Percentiles rank a stretch among this genome's conserved stretches.
Conservation (phyloP, 2,113 vertebrate species). For the Apeltes quadracus region DNA sequence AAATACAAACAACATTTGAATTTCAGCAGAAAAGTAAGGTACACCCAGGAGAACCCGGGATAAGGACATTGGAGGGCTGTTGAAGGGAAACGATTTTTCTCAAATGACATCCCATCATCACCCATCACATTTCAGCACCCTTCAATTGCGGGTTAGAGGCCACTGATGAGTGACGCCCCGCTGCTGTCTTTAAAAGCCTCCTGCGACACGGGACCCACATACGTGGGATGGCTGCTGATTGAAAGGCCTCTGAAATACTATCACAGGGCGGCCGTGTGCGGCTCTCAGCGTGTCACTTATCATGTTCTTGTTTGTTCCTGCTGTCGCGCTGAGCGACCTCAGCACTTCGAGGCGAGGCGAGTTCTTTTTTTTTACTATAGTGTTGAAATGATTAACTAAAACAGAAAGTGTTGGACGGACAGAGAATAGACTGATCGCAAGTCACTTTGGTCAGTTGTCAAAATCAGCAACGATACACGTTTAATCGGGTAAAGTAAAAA, state of each 20-base stretch:
- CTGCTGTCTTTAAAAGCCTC: neutral
- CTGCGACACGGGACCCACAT: neutral
- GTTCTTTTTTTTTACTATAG: neutral
- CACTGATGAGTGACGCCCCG: neutral
- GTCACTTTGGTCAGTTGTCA: neutral
- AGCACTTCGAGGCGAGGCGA: too few species aligned
- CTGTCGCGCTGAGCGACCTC: neutral
- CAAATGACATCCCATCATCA: neutral
- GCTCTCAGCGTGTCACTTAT: neutral
- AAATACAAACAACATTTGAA: neutral
- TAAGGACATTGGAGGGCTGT: too few species aligned
- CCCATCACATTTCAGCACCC: neutral
- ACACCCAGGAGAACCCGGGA: neutral
- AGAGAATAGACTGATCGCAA: neutral
- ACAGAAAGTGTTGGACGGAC: neutral
- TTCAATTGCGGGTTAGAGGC: neutral
- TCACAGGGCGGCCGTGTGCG: neutral
- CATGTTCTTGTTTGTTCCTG: neutral
- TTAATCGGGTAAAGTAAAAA: neutral
- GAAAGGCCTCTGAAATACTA: neutral
- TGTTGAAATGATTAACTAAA: neutral
- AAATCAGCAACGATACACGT: neutral
- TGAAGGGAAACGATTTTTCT: neutral
- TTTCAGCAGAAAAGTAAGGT: neutral
- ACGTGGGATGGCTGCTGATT: neutral